Conservation (phyloP, 1,140 invertebrate species). For the Penaeus indicus region DNA sequence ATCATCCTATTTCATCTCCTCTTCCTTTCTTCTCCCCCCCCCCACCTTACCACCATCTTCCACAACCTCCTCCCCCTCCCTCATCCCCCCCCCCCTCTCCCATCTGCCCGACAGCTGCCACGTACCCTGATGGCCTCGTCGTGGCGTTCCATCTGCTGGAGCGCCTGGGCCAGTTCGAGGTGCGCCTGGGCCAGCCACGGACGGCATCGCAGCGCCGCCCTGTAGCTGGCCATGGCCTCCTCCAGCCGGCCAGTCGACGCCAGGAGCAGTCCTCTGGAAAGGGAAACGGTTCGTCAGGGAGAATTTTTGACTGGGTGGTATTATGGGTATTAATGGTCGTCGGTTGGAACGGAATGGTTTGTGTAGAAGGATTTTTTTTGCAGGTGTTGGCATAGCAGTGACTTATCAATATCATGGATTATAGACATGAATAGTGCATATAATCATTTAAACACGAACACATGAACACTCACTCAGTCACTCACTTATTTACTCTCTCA, state of each 20-base stretch:
- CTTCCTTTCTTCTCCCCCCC: too few relatives aligned
- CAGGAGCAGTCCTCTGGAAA: constrained; percentile 68
- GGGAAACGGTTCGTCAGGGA: neutral
- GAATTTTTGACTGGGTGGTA: neutral
- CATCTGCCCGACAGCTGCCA: neutral
- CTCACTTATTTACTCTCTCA: constrained; percentile 25
- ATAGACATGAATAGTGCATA: too few relatives aligned
- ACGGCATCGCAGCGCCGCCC: constrained; percentile 71
- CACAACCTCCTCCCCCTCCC: too few relatives aligned
- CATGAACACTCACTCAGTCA: neutral
- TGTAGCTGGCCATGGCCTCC: constrained; percentile 72
- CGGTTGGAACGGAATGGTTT: too few relatives aligned
- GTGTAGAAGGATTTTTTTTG: too few relatives aligned
- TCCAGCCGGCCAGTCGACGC: constrained; percentile 72
- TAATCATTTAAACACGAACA: too few relatives aligned
- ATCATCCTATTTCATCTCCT: too few relatives aligned
- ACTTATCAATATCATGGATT: too few relatives aligned
- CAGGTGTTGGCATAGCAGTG: too few relatives aligned
- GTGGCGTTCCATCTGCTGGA: constrained; percentile 48
- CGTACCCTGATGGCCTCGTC: constrained; percentile 61
- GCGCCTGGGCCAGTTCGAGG: constrained; percentile 56
- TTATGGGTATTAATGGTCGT: too few relatives aligned
- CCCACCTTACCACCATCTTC: too few relatives aligned
- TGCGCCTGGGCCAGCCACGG: constrained; percentile 68
- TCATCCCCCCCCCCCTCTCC: neutral